These are phyloP conservation scores for Pammene fasciana DNA, from an alignment of 2,888 invertebrate genomes.

Conservation along the genomic window DNA sequence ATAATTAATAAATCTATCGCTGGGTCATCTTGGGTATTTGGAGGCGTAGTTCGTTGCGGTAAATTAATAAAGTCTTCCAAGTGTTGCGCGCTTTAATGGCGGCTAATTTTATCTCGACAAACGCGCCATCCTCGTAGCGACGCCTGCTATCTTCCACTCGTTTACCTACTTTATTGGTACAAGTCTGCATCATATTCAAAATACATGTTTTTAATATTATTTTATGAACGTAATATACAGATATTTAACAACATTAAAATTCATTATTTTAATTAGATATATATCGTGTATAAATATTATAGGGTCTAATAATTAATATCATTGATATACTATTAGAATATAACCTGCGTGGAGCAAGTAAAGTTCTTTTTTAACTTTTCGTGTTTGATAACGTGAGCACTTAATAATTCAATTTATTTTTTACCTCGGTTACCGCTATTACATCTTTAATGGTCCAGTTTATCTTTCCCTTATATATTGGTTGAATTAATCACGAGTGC, in stretches of 20 bases:
- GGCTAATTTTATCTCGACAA: conserved; percentile 79
- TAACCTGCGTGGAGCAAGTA: neutral
- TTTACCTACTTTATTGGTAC: conserved; percentile 17
- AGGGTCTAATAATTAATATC: neutral
- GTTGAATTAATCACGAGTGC: conserved; percentile 56
- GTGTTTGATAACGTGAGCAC: conserved; percentile 50
- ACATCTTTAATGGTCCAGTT: conserved; percentile 57
- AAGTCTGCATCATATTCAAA: conserved; percentile 32
- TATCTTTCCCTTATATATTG: conserved; percentile 59
- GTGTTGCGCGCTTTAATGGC: conserved; percentile 79
- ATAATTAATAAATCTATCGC: conserved; percentile 79
- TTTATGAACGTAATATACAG: too few species aligned
- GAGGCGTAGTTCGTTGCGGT: conserved; percentile 72
- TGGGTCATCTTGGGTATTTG: conserved; percentile 68
- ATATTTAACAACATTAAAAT: too few species aligned
- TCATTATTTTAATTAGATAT: too few species aligned
- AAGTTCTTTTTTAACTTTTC: conserved; percentile 14
- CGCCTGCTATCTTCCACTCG: conserved; percentile 32
- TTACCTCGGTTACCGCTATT: conserved; percentile 53
- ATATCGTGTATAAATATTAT: neutral
- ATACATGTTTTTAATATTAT: neutral
- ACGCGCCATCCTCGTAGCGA: conserved; percentile 58
- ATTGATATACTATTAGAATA: neutral
- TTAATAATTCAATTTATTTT: conserved; percentile 58
- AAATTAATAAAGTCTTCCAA: conserved; percentile 82